Conservation (phyloP, 2,888 invertebrate genomes). For the Adineta ricciae region DNA sequence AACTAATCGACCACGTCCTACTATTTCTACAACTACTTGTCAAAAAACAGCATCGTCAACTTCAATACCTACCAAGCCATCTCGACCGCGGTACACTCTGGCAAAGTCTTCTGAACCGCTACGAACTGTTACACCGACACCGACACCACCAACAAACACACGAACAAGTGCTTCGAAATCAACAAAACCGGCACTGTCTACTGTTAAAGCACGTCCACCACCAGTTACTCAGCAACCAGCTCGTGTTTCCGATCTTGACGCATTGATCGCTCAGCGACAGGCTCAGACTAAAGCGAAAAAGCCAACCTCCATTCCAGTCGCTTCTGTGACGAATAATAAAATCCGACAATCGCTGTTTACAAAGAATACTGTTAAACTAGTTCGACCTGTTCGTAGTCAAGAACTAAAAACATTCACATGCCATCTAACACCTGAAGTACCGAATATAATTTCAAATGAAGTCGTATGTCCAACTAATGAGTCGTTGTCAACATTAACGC, state of each 20-base stretch:
- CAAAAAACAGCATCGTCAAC: not conserved
- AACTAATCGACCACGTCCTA: not conserved
- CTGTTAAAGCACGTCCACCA: not conserved
- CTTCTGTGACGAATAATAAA: not conserved
- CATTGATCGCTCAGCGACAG: not conserved
- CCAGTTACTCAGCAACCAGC: not conserved
- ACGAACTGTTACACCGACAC: not conserved
- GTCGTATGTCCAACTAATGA: not conserved
- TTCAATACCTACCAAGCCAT: not conserved
- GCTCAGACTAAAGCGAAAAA: not conserved
- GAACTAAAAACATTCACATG: not conserved
- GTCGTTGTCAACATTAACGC: not conserved
- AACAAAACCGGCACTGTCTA: not conserved
- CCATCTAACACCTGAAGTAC: not conserved
- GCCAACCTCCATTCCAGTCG: not conserved
- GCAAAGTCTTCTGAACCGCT: not conserved
- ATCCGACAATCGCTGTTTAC: not conserved
- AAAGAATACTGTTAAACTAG: not conserved
- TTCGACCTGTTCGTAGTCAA: slow-evolving; percentile 4
- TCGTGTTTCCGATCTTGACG: not conserved
- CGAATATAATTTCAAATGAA: not conserved
- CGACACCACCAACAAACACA: not conserved
- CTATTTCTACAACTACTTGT: not conserved
- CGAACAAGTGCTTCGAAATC: not conserved
- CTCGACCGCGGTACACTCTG: not conserved